Evolutionary conservation across 2,888 invertebrate genomes (phyloP).

Genomic region (Lucinisca nassula): DNA sequence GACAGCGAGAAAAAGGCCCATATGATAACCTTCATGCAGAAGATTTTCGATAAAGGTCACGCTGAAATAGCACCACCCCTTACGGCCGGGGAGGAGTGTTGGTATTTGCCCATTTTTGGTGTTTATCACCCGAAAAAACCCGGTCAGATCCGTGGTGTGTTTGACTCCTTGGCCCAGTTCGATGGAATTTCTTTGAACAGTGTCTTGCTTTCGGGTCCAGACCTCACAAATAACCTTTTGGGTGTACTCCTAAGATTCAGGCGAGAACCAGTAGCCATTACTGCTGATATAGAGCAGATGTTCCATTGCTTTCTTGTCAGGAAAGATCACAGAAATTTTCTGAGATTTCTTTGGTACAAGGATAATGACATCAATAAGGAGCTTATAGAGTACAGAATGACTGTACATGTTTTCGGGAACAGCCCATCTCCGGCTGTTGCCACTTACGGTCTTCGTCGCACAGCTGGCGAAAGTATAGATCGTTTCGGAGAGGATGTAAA

Average conservation of each 20-base stretch:
- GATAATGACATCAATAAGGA: conserved; percentile 52
- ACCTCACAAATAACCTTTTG: conserved; percentile 47
- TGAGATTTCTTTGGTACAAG: conserved; percentile 68
- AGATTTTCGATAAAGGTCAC: conserved; percentile 42
- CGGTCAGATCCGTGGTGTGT: conserved; percentile 44
- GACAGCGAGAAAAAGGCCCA: conserved; percentile 40
- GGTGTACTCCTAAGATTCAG: conserved; percentile 54
- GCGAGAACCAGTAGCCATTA: conserved; percentile 42
- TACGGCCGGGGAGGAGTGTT: conserved; percentile 45
- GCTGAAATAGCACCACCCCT: conserved; percentile 60
- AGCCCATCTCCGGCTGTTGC: conserved; percentile 69
- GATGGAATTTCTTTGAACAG: conserved; percentile 38
- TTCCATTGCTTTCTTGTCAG: conserved; percentile 46
- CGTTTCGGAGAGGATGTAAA: conserved; percentile 41
- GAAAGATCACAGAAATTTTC: conserved; percentile 57
- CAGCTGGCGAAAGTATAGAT: too few species aligned
- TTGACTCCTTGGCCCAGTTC: conserved; percentile 48
- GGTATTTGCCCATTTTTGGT: conserved; percentile 69
- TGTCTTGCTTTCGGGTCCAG: conserved; percentile 45
- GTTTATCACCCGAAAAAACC: conserved; percentile 55
- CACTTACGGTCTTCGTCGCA: conserved; percentile 53
- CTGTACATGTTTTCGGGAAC: conserved; percentile 72
- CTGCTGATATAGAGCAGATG: conserved; percentile 22
- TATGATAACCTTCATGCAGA: conserved; percentile 50
- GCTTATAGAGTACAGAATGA: conserved; percentile 65